Percentiles rank a stretch among this genome's conserved stretches.
These are phyloP conservation scores for Notospermus geniculatus DNA, from an alignment of 1,140 invertebrate species.

Conservation along the genomic window DNA sequence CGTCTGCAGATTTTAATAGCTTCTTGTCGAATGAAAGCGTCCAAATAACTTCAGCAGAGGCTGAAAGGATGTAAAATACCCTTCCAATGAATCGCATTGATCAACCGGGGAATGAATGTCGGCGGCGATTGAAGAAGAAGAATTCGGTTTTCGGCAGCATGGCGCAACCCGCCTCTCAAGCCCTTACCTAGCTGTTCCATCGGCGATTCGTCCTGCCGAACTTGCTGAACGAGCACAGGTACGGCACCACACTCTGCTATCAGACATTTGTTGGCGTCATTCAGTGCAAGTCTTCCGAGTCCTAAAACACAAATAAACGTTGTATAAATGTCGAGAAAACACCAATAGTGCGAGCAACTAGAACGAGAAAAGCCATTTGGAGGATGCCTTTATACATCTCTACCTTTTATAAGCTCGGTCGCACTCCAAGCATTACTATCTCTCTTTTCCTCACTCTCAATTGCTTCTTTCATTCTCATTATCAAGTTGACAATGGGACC, in stretches of 20 bases:
- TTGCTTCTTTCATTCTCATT: background rate
- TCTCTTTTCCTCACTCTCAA: background rate
- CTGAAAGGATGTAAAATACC: background rate
- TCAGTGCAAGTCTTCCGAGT: background rate
- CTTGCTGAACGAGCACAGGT: conserved; percentile 15
- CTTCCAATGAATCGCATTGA: no score
- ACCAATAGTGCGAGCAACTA: no score
- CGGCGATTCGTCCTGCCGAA: conserved; percentile 18
- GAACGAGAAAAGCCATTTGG: no score
- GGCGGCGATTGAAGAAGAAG: no score
- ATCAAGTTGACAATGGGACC: background rate
- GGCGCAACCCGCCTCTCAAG: no score
- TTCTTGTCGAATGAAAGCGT: conserved; percentile 1
- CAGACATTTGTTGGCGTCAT: background rate
- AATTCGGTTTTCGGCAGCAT: no score
- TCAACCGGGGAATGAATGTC: no score
- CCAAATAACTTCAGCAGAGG: background rate
- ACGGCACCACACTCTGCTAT: background rate
- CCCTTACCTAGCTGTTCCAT: background rate
- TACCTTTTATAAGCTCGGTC: background rate
- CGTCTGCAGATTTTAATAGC: background rate
- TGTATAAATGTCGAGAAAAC: no score
- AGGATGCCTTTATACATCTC: no score
- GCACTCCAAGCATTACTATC: background rate
- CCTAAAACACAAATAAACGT: background rate